Conservation (phyloP, 2,113 vertebrate genomes). For the Chloebia gouldiae region DNA sequence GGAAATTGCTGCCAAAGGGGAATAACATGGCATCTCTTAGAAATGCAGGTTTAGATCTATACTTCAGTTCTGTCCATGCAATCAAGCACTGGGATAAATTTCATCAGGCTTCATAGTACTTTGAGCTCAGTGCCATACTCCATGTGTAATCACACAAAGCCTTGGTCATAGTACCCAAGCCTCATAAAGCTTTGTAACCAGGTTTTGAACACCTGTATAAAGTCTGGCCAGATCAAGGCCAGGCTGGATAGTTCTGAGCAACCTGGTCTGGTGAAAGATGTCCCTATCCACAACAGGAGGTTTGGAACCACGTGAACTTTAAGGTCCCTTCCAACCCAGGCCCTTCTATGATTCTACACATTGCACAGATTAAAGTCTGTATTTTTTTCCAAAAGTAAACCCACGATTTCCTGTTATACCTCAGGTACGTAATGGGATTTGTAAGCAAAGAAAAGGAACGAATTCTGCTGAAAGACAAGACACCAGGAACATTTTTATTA, state of each 20-base stretch:
- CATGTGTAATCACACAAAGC: neutral
- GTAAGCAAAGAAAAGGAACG: slow-evolving; percentile 96
- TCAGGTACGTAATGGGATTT: slow-evolving; percentile 94
- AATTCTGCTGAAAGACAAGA: slow-evolving; percentile 86
- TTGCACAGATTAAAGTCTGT: neutral
- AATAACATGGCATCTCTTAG: neutral
- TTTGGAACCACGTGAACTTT: neutral
- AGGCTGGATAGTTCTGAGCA: neutral
- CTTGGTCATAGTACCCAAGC: neutral
- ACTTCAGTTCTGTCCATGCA: neutral
- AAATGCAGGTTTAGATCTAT: neutral
- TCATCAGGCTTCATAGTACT: neutral
- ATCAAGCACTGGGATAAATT: neutral
- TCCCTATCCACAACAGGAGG: neutral
- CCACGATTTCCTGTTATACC: neutral
- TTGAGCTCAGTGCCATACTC: neutral
- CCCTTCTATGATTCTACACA: neutral
- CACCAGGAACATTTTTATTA: slow-evolving; percentile 90
- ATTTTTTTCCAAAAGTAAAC: neutral
- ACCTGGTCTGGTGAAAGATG: neutral
- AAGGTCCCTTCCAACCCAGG: neutral
- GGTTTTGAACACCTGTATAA: neutral
- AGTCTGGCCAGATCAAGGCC: neutral
- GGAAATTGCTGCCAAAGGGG: neutral
- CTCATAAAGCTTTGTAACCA: neutral